Conservation (phyloP, 2,113 vertebrate species). For the Lepus europaeus region DNA sequence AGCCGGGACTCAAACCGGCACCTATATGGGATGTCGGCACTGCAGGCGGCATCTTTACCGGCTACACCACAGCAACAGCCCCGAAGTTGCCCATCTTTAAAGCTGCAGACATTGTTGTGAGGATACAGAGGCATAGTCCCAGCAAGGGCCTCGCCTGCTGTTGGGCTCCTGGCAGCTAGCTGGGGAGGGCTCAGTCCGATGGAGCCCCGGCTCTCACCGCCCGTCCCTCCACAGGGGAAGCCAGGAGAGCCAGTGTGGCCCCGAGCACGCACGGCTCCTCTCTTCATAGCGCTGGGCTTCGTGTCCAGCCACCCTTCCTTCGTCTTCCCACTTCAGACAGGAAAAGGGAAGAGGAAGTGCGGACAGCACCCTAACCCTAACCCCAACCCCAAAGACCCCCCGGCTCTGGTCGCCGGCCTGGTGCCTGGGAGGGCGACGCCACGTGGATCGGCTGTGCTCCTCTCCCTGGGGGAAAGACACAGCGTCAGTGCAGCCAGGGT, state of each 20-base stretch:
- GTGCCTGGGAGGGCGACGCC: slow-evolving; percentile 72
- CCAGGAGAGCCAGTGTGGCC: neutral
- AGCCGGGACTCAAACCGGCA: too few species aligned
- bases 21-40: too few species aligned
- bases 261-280: neutral
- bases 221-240: neutral
- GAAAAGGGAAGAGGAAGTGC: neutral
- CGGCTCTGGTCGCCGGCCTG: neutral
- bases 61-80: too few species aligned
- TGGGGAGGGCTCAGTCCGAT: neutral
- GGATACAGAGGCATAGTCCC: too few species aligned
- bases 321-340: slow-evolving; percentile 2
- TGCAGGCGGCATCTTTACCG: too few species aligned
- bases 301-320: slow-evolving; percentile 33
- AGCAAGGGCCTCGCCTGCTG: neutral
- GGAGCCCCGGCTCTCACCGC: neutral
- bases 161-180: neutral
- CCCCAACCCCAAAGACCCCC: too few species aligned
- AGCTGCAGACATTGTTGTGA: neutral
- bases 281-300: neutral
- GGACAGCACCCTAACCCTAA: neutral
- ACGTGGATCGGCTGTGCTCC: slow-evolving; percentile 88
- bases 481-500: slow-evolving; percentile 87
- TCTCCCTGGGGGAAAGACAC: slow-evolving; percentile 83
- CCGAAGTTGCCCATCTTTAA: neutral